Evolutionary conservation across 2,113 vertebrate genomes (phyloP), one percentile per base, ranked within the genome.

Genomic region (Seriola rivoliana): DNA sequence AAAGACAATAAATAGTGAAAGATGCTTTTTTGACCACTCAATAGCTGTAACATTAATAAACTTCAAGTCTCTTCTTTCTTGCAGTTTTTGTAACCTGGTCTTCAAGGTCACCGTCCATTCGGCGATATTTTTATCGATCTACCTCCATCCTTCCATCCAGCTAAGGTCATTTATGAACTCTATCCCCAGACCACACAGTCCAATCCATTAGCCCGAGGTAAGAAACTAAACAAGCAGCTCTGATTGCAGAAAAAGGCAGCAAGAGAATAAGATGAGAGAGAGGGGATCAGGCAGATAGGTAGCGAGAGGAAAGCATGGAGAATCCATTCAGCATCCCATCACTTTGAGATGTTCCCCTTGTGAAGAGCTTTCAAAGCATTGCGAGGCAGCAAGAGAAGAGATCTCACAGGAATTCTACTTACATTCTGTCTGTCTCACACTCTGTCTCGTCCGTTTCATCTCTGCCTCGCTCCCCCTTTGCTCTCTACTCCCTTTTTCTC

Each of bases 401-500:
- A 63, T 87, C 81, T 86, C 76, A 69, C 55, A 80, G 81, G 72
- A 65, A 73, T 84, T 68, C 69, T 75, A 44, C 58, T 66, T 54
- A 67, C 36, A 65, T 14, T 75, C 71, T 40, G 19, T 57, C 38
- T 44, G 29, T 68, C 62, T 84, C 63, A 36, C 64, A 57, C 69
- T 67, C 64, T 29, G 44, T 71, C 74, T 81, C 3, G 4, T 34
- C 29, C 5, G 7, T 59, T 78, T 78, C 74, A 65, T 82, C 74
- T 64, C 23, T 36, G 13, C 36, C 16, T 59, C 60, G 9, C 50
- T 5, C 65, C 25, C 59, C 34, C 16, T 44, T 58, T 10, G 57
- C 71, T 71, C 58, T 50, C 5, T 23, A 17, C 42, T 54, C 16
- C 23, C 23, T 13, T 73, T 75, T 64, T 38, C 16, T 60, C 40